Conservation (phyloP, 1,140 invertebrate genomes). For the Tetranychus urticae region DNA sequence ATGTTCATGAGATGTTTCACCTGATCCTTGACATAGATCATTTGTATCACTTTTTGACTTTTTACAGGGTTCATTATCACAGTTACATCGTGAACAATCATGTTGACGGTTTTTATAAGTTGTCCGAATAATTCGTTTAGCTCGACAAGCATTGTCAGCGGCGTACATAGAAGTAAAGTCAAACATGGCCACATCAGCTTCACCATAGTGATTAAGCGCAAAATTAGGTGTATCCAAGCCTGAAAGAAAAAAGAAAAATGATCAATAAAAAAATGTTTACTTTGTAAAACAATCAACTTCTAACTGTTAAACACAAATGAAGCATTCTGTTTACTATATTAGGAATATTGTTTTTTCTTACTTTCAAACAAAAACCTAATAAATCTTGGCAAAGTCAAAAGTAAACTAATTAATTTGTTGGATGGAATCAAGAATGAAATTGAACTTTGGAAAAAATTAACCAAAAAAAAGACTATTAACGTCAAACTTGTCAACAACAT, state of each 20-base stretch:
- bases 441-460: no score
- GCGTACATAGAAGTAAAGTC: constrained; percentile 98
- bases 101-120: not conserved
- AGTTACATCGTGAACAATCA: not conserved
- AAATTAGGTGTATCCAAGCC: constrained; percentile 43
- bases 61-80: not conserved
- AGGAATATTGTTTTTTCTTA: no score
- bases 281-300: no score
- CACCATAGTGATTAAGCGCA: constrained; percentile 90
- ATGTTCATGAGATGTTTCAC: not conserved
- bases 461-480: no score
- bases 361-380: no score
- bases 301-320: no score
- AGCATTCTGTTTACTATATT: no score
- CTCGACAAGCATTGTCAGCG: constrained; percentile 71
- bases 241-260: not conserved
- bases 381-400: no score
- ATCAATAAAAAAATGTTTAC: not conserved
- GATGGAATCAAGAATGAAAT: no score
- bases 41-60: not conserved
- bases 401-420: no score
- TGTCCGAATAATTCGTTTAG: constrained; percentile 22
- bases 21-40: not conserved
- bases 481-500: no score
- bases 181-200: constrained; percentile 97